Base-by-base conservation (phyloP, 2,888 invertebrate genomes). In the Mythimna vitellina region DNA sequence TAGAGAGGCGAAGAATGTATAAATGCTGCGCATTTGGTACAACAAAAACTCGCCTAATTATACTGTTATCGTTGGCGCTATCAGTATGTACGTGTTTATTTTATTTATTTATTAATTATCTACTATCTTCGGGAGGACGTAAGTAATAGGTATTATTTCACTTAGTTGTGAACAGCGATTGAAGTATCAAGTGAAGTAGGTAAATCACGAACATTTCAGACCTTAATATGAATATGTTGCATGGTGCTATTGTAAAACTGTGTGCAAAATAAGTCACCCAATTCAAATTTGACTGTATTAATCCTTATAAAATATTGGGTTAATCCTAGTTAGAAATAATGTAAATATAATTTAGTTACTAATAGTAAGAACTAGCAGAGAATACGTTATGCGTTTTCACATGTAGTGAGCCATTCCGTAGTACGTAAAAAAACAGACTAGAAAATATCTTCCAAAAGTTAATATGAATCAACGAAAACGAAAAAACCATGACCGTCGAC, bases 11-110 rank as follows among this genome's bases (percentile, higher is more conserved):
- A 77, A 70, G 78, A 80, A 80, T 80, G 76, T 78, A 76, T 56
- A 81, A 82, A 80, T 89, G 85, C 80, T 85, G 86, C 89, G 88
- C 86, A 86, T 88, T 88, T 86, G 73, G 72, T 86, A 83, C 71
- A 76, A 81, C 72, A 70, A 84, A 83, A 83, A 77, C 70, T 85
- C 84, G 88, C 83, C 85, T 87, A 87, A 81, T 86, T 84, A 73
- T 81, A 69, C 38, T 79, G 78, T 83, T 87, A 88, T 84, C 85
- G 76, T 74, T 57, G 64, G 73, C 69, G 82, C 73, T 86, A 86
- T 87, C 86, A 73, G 74, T 83, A 77, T 84, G 80, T 82, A 85
- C 82, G 83, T 82, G 71, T 58, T 69, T 71, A 66, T 79, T 84
- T 87, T 83, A 86, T 85, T 85, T 86, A 88, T 86, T 85, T 83